Evolutionary conservation across 2,888 invertebrate species (phyloP).

Genomic region (Trilocha varians): DNA sequence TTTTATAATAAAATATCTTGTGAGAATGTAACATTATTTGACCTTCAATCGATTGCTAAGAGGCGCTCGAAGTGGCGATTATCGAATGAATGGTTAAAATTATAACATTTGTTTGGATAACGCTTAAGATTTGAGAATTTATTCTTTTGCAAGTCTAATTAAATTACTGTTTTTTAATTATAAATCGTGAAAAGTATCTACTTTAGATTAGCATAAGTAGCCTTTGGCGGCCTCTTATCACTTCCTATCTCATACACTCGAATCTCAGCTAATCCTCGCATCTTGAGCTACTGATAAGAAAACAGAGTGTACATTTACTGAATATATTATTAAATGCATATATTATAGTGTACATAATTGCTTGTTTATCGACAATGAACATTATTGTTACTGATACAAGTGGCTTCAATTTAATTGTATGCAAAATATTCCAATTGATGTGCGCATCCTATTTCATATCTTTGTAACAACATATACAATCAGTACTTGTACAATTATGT

Average conservation of each 20-base stretch:
- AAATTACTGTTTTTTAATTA: background rate
- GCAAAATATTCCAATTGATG: background rate
- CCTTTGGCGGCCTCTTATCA: slow-evolving; percentile 6
- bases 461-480: background rate
- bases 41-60: no score
- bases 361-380: background rate
- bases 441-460: background rate
- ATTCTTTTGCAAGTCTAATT: background rate
- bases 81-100: no score
- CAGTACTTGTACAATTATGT: background rate
- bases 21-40: no score
- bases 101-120: no score
- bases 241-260: slow-evolving; percentile 18
- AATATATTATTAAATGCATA: background rate
- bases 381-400: background rate
- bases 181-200: background rate
- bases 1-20: no score
- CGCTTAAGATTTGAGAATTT: no score
- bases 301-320: background rate
- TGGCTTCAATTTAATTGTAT: background rate
- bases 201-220: background rate
- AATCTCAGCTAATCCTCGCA: slow-evolving; percentile 41
- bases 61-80: no score
- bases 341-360: background rate
- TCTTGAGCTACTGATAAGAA: slow-evolving; percentile 28